Conservation (phyloP, 2,888 invertebrate genomes). For the Macrosoma leucophasiata region DNA sequence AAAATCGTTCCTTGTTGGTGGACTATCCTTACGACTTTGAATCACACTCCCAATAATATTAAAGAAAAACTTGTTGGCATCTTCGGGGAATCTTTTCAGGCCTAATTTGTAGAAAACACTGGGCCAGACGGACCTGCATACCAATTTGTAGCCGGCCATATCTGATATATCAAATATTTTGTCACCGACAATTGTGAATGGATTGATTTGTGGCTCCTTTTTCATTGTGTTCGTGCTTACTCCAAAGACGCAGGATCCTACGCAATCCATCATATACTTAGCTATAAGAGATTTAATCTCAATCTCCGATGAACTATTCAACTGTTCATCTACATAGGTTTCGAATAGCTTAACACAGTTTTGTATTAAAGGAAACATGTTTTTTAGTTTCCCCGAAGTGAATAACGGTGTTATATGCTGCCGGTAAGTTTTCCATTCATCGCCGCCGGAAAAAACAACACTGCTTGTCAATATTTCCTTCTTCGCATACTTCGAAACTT, state of each 20-base stretch:
- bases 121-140: constrained; percentile 39
- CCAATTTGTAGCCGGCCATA: constrained; percentile 29
- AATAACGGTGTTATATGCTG: constrained; percentile 53
- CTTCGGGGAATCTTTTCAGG: constrained; percentile 29
- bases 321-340: constrained; percentile 31
- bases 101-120: constrained; percentile 40
- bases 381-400: constrained; percentile 50
- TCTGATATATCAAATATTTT: constrained; percentile 33
- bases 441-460: constrained; percentile 43
- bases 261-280: constrained; percentile 45
- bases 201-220: constrained; percentile 28
- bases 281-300: constrained; percentile 34
- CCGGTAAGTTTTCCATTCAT: constrained; percentile 48
- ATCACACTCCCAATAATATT: constrained; percentile 34
- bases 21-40: constrained; percentile 31
- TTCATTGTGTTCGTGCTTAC: constrained; percentile 39
- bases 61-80: constrained; percentile 33
- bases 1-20: constrained; percentile 39
- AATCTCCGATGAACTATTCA: constrained; percentile 19
- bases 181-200: constrained; percentile 34
- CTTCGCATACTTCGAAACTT: constrained; percentile 34
- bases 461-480: constrained; percentile 39
- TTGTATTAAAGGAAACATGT: constrained; percentile 50
- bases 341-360: constrained; percentile 38
- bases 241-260: constrained; percentile 45